Base-by-base conservation (phyloP, 2,797 vertebrate genomes). In the Oryzias dopingdopingensis region DNA sequence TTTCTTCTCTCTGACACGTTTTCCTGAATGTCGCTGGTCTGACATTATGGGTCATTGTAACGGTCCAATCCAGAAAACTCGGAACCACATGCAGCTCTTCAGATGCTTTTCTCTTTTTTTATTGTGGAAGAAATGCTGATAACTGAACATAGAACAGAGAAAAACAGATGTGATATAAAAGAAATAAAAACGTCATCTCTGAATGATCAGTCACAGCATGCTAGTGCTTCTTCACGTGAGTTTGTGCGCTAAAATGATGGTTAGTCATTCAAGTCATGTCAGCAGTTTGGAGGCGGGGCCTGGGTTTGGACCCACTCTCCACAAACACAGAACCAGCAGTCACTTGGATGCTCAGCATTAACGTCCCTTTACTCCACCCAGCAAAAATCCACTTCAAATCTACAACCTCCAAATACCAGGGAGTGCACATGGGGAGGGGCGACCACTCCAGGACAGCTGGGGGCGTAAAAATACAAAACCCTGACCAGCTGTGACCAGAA, bases 381-480 rank as follows among this genome's bases (percentile, higher is more conserved):
- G 59, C 62, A 55, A 47, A 56, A 71, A 64, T 37, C 72, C 67
- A 66, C 67, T 62, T 52, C 42, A 43, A 65, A 65, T 62, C 73
- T 64, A 63, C 70, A 57, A 52, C 53, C 72, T 65, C 71, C 65
- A 62, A 74, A 68, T 74, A 65, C 68, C 49, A 41, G 76, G 70
- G 74, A 46, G 78, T 52, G 62, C 46, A 46, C 1, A 2, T 50
- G 56, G 15, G 68, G 66, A 5, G 61, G 46, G 72, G 56, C 6
- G 14, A 22, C 44, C 74, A 53, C 75, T 72, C 44, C 67, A 52
- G 59, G 86, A 91, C 93, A 93, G 93, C 93, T 93, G 93, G 86
- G 80, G 67, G 65, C 74, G 79, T 90, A 90, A 86, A 93, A 92
- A 93, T 91, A 92, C 90, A 88, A 79, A 86, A 84, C 65, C 70